Evolutionary conservation across 2,113 vertebrate species (phyloP), one percentile per base, ranked within the genome.

Genomic region (Peromyscus leucopus): DNA sequence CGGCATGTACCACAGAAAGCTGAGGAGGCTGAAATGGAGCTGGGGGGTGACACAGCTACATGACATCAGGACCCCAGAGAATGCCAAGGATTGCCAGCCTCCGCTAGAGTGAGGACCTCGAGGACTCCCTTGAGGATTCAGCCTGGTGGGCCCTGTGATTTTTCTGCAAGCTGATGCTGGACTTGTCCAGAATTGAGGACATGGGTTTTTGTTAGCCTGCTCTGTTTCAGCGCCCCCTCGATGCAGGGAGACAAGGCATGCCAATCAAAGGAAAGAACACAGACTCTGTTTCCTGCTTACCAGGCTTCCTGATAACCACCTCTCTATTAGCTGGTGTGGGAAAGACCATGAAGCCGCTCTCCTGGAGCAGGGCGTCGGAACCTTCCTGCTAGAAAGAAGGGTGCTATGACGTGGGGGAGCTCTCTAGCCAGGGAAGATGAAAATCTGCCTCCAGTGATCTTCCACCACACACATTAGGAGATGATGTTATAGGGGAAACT

Each of bases 391-490:
- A 59, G 10, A 1, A 31, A 59, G 10, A 1, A 31, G 46, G 51
- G 22, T 17, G 1, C 0, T 2, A 7, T 31, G 8, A 3, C 0
- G 13, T 4, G 2, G 26, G 74, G 26, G 28, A 3, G 39, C 28
- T 24, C 11, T 0, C 7, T 17, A 24, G 55, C 59, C 31, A 72
- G 31, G 42, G 12, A 3, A 3, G 13, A 31, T 85, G 3, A 28
- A 42, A n/a, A 9, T 24, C 33, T 24, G 2, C 2, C 48, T 2
- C 11, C 19, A 3, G 31, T 8, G 48, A 22, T 9, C 31, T 28
- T 11, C 2, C 31, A 10, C 7, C 1, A 10, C 1, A 2, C 12
- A 10, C 1, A 0, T 1, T 0, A 5, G 48, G 55, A 72, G 11
- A 22, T 28, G 7, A 6, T 33, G 39, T 12, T 5, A 21, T 8